Evolutionary conservation across 2,113 vertebrate genomes (phyloP), one percentile per base, ranked within the genome.

Genomic region (Brachirus orientalis): DNA sequence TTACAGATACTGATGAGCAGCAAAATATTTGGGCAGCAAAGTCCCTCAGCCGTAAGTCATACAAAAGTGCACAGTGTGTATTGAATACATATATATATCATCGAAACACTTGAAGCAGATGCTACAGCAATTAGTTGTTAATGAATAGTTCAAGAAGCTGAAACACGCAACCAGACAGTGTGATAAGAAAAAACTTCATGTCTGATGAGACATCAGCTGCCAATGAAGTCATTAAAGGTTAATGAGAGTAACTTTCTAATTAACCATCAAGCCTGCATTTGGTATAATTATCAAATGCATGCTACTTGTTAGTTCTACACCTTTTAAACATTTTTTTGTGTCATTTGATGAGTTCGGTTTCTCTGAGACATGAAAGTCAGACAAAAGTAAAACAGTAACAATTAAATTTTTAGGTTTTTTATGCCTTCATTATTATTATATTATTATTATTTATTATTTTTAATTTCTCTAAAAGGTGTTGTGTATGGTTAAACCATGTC

Each of bases 211-310:
- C 8, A 13, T 47, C 14, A 40, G 33, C 6, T 28, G 38, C 22
- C 40, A 17, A 48, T 47, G 11, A 54, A 47, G 20, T 38, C 17
- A 19, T 40, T 13, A 56, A 56, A 38, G 7, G 3, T 11, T 20
- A 56, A 20, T 40, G 53, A 55, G 53, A 6, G n/a, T 18, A 37
- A 20, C 3, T 56, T 40, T 56, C 17, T 56, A 57, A 41, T 41
- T 57, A 57, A 14, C 10, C 38, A 40, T 40, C 38, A 9, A 40
- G 13, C 13, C 37, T 57, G 37, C 8, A 10, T 17, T 6, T 16
- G 16, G 1, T 20, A 12, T 43, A 13, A 43, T 10, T 40, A 40
- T 40, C n/a, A n/a, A n/a, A n/a, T 40, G 38, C 8, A 2, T 10
- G 38, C 38, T 2, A 13, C 14, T 43, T 43, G 40, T 41, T 8